Evolutionary conservation across 2,113 vertebrate genomes (phyloP).

Genomic region (Verasper variegatus): DNA sequence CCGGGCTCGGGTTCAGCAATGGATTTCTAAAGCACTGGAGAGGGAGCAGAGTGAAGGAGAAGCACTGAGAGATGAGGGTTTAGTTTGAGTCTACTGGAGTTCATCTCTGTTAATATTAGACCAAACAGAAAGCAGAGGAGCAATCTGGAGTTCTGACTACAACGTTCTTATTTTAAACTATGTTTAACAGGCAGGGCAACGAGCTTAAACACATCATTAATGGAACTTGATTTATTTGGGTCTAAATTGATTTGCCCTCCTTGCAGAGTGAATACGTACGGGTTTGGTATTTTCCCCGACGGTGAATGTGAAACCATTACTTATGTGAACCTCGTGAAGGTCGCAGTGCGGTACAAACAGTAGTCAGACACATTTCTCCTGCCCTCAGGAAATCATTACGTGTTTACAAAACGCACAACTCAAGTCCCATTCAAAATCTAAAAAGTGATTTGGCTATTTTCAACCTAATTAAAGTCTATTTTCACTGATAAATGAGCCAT

Average conservation of each 20-base stretch:
- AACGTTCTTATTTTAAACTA: no score
- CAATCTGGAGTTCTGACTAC: no score
- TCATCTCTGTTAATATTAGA: neutral
- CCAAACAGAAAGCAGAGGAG: no score
- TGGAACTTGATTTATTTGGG: neutral
- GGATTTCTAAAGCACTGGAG: conserved; percentile 23
- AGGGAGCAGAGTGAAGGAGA: neutral
- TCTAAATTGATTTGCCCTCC: conserved; percentile 13
- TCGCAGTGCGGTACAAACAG: neutral
- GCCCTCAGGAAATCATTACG: conserved; percentile 20
- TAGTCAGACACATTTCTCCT: neutral
- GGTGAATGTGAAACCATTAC: conserved; percentile 15
- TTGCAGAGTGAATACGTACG: neutral
- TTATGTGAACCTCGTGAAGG: conserved; percentile 25
- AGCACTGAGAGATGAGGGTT: neutral
- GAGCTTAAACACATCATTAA: no score
- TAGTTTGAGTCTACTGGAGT: neutral
- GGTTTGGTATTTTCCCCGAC: conserved; percentile 4
- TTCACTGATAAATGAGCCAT: conserved; percentile 4
- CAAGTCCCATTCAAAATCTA: conserved; percentile 1
- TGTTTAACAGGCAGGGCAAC: no score
- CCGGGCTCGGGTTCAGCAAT: conserved; percentile 1
- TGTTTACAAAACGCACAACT: conserved; percentile 24
- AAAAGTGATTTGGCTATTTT: neutral
- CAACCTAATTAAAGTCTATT: conserved; percentile 14